Base-by-base conservation (phyloP, 2,797 vertebrate species). In the Acanthurus leucopareius region DNA sequence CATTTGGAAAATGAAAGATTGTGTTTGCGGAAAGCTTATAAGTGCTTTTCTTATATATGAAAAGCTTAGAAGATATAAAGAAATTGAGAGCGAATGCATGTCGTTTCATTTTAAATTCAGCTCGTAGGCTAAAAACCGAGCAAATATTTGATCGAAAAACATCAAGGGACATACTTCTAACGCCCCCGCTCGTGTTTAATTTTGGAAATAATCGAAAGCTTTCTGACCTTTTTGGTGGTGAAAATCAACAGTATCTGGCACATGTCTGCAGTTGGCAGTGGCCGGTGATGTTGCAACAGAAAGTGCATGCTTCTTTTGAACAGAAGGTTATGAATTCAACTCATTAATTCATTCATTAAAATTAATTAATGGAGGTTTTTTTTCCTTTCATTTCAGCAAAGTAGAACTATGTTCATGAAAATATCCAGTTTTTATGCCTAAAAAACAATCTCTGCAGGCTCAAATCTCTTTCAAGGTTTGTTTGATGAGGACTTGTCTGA, bases 61-160 rank as follows among this genome's bases (percentile, higher is more conserved):
- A 70, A n/a, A 4, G 62, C 25, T 3, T 32, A 58, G 17, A 58
- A 66, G 2, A 28, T 28, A 47, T 62, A 28, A 17, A 22, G n/a
- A 6, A 38, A 45, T 67, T 40, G 1, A 47, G 44, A 59, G 40
- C 10, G 19, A 58, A 51, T 5, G 3, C 40, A 25, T n/a, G 16
- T 35, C 19, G 56, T 57, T 44, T 17, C 5, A 20, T 75, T 42
- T 59, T 14, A 44, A 40, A 83, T 45, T 44, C 61, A 42, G 22
- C 44, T 52, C 28, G 32, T 0, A 49, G 3, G 35, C 6, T 10
- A n/a, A 56, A 67, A 35, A 25, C 17, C 17, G 40, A 42, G 3
- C 3, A 59, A 65, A 67, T 66, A n/a, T 28, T 68, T 20, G 17
- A 62, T 59, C 4, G 32, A 44, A 38, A 10, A 58, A 40, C 42